phyloP scores from a whole-genome alignment of 2,888 invertebrate genomes.

The Chouioia cunea region DNA sequence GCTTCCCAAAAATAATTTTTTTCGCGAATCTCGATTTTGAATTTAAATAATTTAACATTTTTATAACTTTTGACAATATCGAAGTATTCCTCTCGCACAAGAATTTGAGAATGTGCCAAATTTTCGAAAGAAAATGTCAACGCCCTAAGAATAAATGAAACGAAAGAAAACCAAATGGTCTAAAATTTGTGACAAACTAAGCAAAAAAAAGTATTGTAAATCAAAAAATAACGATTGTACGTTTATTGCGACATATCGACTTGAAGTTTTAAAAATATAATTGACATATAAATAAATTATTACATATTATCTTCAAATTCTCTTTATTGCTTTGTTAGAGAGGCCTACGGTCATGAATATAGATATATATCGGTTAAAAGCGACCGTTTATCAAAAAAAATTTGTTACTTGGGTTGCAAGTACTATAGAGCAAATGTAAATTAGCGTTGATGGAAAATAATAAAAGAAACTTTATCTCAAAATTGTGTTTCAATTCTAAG shows the following conservation, averaged over 20 bases:
- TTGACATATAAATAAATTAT: conserved; percentile 42
- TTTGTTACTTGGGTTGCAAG: conserved; percentile 44
- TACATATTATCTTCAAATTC: conserved; percentile 34
- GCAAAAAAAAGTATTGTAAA: conserved; percentile 32
- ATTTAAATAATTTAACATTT: conserved; percentile 25
- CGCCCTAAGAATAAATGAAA: conserved; percentile 26
- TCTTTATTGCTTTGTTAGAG: conserved; percentile 44
- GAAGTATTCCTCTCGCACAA: conserved; percentile 42
- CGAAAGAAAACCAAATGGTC: conserved; percentile 31
- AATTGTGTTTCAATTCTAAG: background rate
- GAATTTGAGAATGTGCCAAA: conserved; percentile 45
- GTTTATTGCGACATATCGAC: conserved; percentile 46
- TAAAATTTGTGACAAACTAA: conserved; percentile 32
- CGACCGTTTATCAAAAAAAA: conserved; percentile 39
- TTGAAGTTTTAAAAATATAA: conserved; percentile 40
- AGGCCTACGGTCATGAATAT: conserved; percentile 12
- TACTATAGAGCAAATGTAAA: conserved; percentile 46
- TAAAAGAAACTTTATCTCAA: conserved; percentile 46
- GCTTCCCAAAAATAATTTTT: conserved; percentile 6
- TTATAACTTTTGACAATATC: conserved; percentile 41
- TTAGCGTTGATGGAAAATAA: conserved; percentile 47
- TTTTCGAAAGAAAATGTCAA: conserved; percentile 41
- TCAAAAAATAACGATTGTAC: conserved; percentile 40
- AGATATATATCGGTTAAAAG: conserved; percentile 34
- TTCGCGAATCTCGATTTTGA: conserved; percentile 17